phyloP scores from a whole-genome alignment of 2,888 invertebrate genomes.

The Apodemia hepburni region DNA sequence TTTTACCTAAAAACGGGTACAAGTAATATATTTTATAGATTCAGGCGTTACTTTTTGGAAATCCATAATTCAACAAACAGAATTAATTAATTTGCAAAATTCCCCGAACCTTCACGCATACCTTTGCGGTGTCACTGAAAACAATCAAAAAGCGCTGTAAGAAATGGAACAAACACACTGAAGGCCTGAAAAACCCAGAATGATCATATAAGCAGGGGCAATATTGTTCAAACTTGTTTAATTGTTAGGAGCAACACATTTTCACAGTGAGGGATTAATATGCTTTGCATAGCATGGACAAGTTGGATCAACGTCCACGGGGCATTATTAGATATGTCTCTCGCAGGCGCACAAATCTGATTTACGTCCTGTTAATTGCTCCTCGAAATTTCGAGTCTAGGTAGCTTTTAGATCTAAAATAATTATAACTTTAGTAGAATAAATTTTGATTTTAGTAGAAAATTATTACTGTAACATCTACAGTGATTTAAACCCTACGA shows the following conservation, averaged over 20 bases:
- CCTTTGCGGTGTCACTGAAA: too few relatives aligned
- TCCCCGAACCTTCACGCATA: too few relatives aligned
- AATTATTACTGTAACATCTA: too few relatives aligned
- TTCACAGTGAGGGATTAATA: slow-evolving; percentile 5
- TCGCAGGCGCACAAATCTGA: slow-evolving; percentile 10
- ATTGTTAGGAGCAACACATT: neutral
- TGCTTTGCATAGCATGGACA: neutral
- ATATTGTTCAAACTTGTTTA: slow-evolving; percentile 9
- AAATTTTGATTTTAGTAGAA: neutral
- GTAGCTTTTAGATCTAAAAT: neutral
- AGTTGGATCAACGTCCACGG: slow-evolving; percentile 9
- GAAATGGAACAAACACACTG: too few relatives aligned
- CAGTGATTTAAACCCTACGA: too few relatives aligned
- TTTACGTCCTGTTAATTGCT: slow-evolving; percentile 6
- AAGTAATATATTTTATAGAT: too few relatives aligned
- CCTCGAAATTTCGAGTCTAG: neutral
- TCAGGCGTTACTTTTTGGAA: too few relatives aligned
- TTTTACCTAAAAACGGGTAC: too few relatives aligned
- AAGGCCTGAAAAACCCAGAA: too few relatives aligned
- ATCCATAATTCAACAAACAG: too few relatives aligned
- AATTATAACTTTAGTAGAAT: neutral
- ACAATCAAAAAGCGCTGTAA: too few relatives aligned
- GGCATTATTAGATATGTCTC: slow-evolving; percentile 10
- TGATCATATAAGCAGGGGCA: neutral
- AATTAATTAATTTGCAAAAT: too few relatives aligned